phyloP scores from a whole-genome alignment of 2,797 vertebrate species.

The Odontamblyopus rebecca region DNA sequence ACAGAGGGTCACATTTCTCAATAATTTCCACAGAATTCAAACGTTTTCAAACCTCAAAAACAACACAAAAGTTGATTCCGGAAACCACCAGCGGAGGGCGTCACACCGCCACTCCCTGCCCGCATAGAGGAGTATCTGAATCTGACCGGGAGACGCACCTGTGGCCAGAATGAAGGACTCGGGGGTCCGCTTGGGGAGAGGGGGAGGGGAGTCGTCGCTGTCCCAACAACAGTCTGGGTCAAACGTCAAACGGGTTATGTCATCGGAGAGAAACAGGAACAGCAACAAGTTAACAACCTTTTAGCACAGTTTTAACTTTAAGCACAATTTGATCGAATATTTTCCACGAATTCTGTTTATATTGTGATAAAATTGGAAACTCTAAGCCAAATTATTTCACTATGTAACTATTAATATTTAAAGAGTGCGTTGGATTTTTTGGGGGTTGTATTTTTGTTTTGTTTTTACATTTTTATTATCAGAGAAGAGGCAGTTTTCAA shows the following conservation, averaged over 20 bases:
- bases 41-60: neutral
- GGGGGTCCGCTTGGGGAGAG: constrained; percentile 91
- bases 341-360: neutral
- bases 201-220: constrained; percentile 90
- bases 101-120: neutral
- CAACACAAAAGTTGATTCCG: neutral
- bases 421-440: no score
- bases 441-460: no score
- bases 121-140: neutral
- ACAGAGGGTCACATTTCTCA: no score
- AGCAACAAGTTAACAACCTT: neutral
- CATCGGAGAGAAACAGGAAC: constrained; percentile 30
- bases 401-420: no score
- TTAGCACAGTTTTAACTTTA: no score
- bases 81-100: neutral
- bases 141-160: constrained; percentile 77
- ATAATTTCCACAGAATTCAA: neutral
- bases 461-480: no score
- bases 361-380: neutral
- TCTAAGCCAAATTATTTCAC: no score
- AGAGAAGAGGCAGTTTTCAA: no score
- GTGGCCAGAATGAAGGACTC: constrained; percentile 92
- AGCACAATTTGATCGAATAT: neutral
- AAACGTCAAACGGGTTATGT: constrained; percentile 73
- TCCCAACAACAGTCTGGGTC: constrained; percentile 87